These are phyloP conservation scores for Drosophila pseudoananassae DNA, from an alignment of 1,140 invertebrate species.

Conservation along the genomic window DNA sequence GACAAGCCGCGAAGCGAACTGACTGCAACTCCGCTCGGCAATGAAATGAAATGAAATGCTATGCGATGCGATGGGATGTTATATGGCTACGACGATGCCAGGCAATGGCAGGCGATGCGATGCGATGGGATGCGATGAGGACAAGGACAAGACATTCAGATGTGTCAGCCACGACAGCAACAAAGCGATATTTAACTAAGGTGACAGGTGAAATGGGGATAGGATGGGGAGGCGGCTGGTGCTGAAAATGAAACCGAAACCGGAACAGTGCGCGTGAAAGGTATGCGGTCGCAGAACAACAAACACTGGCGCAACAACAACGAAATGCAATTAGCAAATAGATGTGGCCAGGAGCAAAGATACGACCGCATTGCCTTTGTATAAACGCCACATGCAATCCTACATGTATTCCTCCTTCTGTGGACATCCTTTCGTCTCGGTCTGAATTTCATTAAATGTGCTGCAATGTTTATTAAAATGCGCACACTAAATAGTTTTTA, in stretches of 20 bases:
- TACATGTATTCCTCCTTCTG: neutral
- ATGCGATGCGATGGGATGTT: constrained; percentile 35
- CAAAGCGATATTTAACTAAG: constrained; percentile 70
- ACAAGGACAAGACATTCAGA: constrained; percentile 51
- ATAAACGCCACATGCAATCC: constrained; percentile 11
- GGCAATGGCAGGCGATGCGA: neutral
- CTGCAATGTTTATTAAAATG: constrained; percentile 76
- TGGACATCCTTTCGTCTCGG: constrained; percentile 4
- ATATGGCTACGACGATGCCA: neutral
- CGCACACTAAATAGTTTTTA: constrained; percentile 68
- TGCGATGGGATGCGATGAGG: constrained; percentile 8
- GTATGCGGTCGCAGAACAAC: constrained; percentile 60
- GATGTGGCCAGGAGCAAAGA: constrained; percentile 57
- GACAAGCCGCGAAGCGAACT: constrained; percentile 53
- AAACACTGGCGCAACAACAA: constrained; percentile 52
- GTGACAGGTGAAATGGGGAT: constrained; percentile 34
- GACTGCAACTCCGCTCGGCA: constrained; percentile 35
- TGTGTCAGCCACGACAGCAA: constrained; percentile 50
- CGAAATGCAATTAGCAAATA: constrained; percentile 80
- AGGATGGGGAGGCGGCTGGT: constrained; percentile 3
- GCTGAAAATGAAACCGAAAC: constrained; percentile 27
- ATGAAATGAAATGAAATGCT: constrained; percentile 22
- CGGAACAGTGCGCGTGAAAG: constrained; percentile 57
- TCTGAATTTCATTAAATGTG: constrained; percentile 71
- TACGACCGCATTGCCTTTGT: constrained; percentile 18